Evolutionary conservation across 1,140 invertebrate genomes (phyloP), one percentile per base, ranked within the genome.

Genomic region (Panulirus ornatus): DNA sequence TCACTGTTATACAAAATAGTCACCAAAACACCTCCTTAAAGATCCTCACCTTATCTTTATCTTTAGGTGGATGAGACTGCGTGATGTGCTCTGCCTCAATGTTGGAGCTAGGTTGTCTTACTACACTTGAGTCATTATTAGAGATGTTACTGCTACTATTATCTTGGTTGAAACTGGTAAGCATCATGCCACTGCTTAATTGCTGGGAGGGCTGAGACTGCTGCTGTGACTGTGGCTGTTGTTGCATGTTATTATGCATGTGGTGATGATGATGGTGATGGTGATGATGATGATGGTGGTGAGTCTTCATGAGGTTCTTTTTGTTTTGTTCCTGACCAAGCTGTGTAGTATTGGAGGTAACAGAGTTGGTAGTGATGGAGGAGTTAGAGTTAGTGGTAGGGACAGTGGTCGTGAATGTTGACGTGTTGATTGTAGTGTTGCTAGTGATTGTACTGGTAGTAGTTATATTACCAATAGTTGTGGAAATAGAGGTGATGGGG

Each of bases 311-410:
- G 14, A 91, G 78, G 51, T 91, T 91, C 75, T 88, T 92, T 36
- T 92, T 91, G 51, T 91, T 86, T 11, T 91, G 90, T 54, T 91
- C 91, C 27, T 91, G 79, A 19, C 88, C 85, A n/a, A 71, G 58
- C 54, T 82, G 71, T 63, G 86, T 30, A 34, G 75, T 81, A 2
- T 58, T 88, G 79, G 71, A 51, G 38, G 86, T 89, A 70, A 73
- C 63, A 34, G 70, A 58, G 38, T 51, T 84, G 36, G 81, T 63
- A 34, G 88, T 54, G 54, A 34, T 58, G 22, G 51, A 70, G 76
- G 22, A 73, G 76, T 11, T 63, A 16, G 73, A 63, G 38, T 42
- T 78, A 14, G 84, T 87, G 44, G 75, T 86, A 27, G 76, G 54
- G 3, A 70, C 40, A 76, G 44, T 73, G 38, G 58, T 81, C 30